phyloP scores from a whole-genome alignment of 2,113 vertebrate species.

The Orientallactaga bullata region DNA sequence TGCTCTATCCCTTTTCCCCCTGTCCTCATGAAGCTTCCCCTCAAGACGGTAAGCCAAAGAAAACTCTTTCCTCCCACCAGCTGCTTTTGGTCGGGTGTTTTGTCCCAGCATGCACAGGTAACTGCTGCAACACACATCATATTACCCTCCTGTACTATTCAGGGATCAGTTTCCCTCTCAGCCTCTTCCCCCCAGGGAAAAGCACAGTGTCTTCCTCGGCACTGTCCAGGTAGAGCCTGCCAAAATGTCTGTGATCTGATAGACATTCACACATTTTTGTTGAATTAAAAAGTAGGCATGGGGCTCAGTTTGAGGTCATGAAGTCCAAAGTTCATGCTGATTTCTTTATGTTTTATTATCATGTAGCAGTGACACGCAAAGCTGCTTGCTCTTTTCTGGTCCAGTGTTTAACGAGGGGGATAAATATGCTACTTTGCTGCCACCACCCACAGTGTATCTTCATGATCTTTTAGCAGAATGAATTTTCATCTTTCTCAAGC shows the following conservation, averaged over 20 bases:
- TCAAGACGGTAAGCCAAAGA: too few species aligned
- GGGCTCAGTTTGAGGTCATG: constrained; percentile 3
- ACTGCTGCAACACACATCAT: not conserved
- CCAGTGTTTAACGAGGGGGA: constrained; percentile 32
- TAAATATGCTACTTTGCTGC: not conserved
- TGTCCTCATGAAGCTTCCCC: too few species aligned
- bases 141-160: not conserved
- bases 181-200: not conserved
- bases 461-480: constrained; percentile 78
- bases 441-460: constrained; percentile 42
- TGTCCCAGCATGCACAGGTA: too few species aligned
- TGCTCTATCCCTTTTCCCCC: too few species aligned
- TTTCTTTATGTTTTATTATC: not conserved
- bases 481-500: constrained; percentile 80
- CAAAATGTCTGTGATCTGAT: not conserved
- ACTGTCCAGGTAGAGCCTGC: not conserved
- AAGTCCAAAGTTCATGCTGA: constrained; percentile 11
- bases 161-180: not conserved
- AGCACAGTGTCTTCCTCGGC: not conserved
- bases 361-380: not conserved
- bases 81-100: too few species aligned
- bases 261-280: not conserved
- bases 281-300: constrained; percentile 12
- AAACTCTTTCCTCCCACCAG: too few species aligned
- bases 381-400: not conserved